Percentiles rank a stretch among this genome's conserved stretches.
Evolutionary conservation across 2,113 vertebrate genomes (phyloP).

Genomic region (Otolemur garnettii): DNA sequence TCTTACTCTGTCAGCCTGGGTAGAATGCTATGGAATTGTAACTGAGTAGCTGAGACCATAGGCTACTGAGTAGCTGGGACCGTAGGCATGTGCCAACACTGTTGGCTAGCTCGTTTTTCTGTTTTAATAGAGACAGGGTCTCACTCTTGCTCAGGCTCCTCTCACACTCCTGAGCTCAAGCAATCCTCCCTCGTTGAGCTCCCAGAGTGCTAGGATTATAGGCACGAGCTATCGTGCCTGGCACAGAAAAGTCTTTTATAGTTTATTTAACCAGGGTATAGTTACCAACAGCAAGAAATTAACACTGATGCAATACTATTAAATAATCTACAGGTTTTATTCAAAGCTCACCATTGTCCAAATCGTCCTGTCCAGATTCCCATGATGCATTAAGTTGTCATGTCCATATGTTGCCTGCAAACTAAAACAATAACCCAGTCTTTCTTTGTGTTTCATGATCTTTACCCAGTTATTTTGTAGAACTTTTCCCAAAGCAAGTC

Average conservation of each 20-base stretch:
- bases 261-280: not conserved
- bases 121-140: no score
- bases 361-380: not conserved
- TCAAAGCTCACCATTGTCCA: not conserved
- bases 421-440: not conserved
- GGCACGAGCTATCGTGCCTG: no score
- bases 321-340: not conserved
- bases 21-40: no score
- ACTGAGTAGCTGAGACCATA: no score
- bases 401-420: not conserved
- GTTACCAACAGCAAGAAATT: not conserved
- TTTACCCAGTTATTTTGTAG: constrained; percentile 14
- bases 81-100: no score
- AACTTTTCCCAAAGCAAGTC: not conserved
- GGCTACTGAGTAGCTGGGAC: no score
- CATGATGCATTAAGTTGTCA: not conserved
- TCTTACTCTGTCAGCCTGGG: no score
- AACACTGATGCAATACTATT: not conserved
- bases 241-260: not conserved
- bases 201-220: no score
- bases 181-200: no score
- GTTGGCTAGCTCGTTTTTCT: no score
- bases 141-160: no score
- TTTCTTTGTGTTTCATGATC: not conserved
- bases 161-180: no score